Evolutionary conservation across 1,140 invertebrate genomes (phyloP).

Genomic region (Phymastichus coffea): DNA sequence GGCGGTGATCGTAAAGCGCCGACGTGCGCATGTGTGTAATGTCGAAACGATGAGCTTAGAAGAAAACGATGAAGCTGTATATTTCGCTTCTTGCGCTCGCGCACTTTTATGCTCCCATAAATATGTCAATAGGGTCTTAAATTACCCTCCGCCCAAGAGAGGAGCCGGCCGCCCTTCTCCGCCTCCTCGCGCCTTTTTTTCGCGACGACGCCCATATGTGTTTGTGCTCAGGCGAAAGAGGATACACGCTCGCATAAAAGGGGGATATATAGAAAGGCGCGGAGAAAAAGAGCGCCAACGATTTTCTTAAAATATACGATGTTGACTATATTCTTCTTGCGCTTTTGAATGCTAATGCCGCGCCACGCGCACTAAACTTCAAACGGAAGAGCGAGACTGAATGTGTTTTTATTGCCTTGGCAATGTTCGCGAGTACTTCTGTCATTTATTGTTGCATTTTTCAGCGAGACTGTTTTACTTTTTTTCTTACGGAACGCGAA

Average conservation of each 20-base stretch:
- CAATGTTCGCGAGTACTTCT: too few species aligned
- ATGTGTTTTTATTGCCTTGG: too few species aligned
- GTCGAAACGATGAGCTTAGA: not conserved
- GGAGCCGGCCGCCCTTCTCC: constrained; percentile 28
- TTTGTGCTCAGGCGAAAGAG: too few species aligned
- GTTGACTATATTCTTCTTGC: not conserved
- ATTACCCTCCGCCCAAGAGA: too few species aligned
- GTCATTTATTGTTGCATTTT: too few species aligned
- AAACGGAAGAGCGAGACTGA: too few species aligned
- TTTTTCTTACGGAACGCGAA: too few species aligned
- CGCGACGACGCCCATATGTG: too few species aligned
- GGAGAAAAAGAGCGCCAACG: too few species aligned
- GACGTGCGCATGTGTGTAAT: not conserved
- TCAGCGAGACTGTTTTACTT: too few species aligned
- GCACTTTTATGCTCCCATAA: constrained; percentile 51
- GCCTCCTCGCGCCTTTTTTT: not conserved
- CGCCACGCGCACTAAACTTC: constrained; percentile 7
- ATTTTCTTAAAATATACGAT: constrained; percentile 16
- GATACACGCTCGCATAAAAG: not conserved
- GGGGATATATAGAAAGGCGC: not conserved
- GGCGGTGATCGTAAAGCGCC: constrained; percentile 14
- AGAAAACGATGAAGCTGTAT: constrained; percentile 16
- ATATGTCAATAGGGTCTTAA: constrained; percentile 51
- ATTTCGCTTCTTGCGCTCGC: constrained; percentile 40
- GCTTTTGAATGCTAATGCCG: not conserved